A percentile compares a stretch with the other conserved stretches of the same genome.
Evolutionary conservation across 2,888 invertebrate species (phyloP).

Genomic region (Phengaris arion): DNA sequence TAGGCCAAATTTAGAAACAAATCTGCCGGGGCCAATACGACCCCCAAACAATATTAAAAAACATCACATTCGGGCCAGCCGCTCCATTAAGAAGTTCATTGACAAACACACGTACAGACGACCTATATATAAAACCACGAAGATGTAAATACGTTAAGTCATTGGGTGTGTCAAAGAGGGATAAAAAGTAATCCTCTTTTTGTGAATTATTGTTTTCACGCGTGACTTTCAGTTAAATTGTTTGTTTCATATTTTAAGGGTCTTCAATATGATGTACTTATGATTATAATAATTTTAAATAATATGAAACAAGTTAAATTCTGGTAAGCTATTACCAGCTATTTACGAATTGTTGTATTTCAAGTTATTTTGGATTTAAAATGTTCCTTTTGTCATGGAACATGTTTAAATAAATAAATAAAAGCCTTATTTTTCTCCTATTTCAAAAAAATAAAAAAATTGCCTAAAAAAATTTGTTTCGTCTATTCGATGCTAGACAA

Average conservation of each 20-base stretch:
- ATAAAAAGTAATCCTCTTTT: slow-evolving; percentile 52
- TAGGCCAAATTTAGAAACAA: background rate
- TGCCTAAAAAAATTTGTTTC: too few relatives aligned
- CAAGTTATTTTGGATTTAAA: background rate
- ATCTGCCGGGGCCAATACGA: background rate
- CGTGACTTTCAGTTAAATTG: slow-evolving; percentile 61
- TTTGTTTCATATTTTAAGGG: slow-evolving; percentile 50
- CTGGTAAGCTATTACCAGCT: background rate
- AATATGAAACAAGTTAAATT: background rate
- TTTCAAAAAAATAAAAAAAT: too few relatives aligned
- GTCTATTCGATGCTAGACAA: too few relatives aligned
- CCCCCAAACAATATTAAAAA: background rate
- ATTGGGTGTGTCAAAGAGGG: slow-evolving; percentile 56
- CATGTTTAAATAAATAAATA: too few relatives aligned
- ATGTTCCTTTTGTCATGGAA: too few relatives aligned
- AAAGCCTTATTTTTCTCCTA: too few relatives aligned
- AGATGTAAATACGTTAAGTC: slow-evolving; percentile 2
- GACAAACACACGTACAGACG: background rate
- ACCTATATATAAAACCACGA: background rate
- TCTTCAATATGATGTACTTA: slow-evolving; percentile 44
- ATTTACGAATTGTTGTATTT: background rate
- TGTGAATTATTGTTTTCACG: slow-evolving; percentile 59
- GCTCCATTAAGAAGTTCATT: background rate
- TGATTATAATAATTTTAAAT: slow-evolving; percentile 8
- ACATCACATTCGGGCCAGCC: background rate